A percentile compares a stretch with the other conserved stretches of the same genome.
phyloP scores from a whole-genome alignment of 2,888 invertebrate species.

The Sacculina carcini region DNA sequence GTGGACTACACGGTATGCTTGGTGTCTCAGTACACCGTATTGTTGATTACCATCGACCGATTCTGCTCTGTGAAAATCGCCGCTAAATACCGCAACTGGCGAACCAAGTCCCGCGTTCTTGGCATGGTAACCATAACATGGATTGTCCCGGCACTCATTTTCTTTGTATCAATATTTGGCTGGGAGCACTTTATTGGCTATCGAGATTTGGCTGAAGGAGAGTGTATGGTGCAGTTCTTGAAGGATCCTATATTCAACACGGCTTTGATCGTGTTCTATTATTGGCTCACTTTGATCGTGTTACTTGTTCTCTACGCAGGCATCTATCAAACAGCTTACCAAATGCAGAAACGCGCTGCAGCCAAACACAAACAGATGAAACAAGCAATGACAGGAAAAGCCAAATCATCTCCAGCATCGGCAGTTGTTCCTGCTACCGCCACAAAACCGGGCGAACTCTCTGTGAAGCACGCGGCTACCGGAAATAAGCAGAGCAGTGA shows the following conservation, averaged over 20 bases:
- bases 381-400: slow-evolving; percentile 76
- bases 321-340: slow-evolving; percentile 87
- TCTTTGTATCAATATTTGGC: slow-evolving; percentile 93
- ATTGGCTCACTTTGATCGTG: slow-evolving; percentile 88
- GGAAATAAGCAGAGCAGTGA: too few relatives aligned
- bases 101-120: slow-evolving; percentile 72
- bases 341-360: slow-evolving; percentile 89
- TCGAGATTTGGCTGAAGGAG: slow-evolving; percentile 55
- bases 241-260: slow-evolving; percentile 94
- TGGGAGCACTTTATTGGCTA: slow-evolving; percentile 96
- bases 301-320: slow-evolving; percentile 86
- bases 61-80: slow-evolving; percentile 98
- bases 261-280: slow-evolving; percentile 82
- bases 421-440: too few relatives aligned
- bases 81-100: slow-evolving; percentile 85
- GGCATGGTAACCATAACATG: slow-evolving; percentile 90
- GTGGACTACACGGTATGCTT: slow-evolving; percentile 97
- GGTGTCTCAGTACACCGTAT: slow-evolving; percentile 94
- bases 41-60: slow-evolving; percentile 90
- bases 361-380: slow-evolving; percentile 88
- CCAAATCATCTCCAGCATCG: too few relatives aligned
- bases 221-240: slow-evolving; percentile 88
- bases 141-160: slow-evolving; percentile 83
- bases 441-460: too few relatives aligned
- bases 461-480: too few relatives aligned